A percentile compares a stretch with the other conserved stretches of the same genome.
Conservation (phyloP, 2,797 vertebrate species). For the Neosilurus hyrtlii region DNA sequence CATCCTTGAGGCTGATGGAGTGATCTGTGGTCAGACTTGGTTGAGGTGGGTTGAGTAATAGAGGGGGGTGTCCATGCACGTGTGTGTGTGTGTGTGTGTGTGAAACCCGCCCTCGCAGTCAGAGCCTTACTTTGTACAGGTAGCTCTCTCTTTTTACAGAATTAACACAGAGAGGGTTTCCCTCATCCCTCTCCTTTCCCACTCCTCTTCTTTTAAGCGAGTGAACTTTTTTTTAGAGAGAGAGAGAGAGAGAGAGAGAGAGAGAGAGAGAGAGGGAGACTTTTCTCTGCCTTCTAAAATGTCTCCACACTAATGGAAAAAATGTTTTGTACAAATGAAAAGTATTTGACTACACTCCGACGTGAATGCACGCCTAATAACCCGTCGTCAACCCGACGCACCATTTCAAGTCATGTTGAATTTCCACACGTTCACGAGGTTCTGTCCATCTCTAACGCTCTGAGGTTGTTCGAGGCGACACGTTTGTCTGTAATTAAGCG, state of each 20-base stretch:
- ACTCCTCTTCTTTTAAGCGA: neutral
- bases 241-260: neutral
- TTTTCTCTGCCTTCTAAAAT: neutral
- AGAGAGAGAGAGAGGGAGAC: too few relatives aligned
- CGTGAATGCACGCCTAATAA: neutral
- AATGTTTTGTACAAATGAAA: neutral
- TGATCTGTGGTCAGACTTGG: conserved; percentile 28
- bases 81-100: conserved; percentile 39
- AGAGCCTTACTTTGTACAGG: conserved; percentile 59
- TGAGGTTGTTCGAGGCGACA: conserved; percentile 26
- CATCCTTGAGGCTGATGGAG: conserved; percentile 31
- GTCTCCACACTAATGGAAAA: neutral
- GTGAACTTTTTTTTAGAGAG: neutral
- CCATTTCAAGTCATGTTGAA: neutral
- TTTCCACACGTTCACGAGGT: conserved; percentile 5
- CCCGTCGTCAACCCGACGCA: neutral
- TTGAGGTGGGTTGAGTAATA: neutral
- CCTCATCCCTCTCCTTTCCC: conserved; percentile 35
- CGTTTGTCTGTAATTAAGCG: conserved; percentile 44
- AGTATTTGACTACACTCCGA: neutral
- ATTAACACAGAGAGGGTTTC: conserved; percentile 51
- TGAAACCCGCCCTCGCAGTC: conserved; percentile 61
- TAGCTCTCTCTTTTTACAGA: conserved; percentile 47
- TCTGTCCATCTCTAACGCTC: conserved; percentile 6
- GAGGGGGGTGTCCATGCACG: conserved; percentile 44